phyloP scores from a whole-genome alignment of 2,797 vertebrate genomes.

The Dermochelys coriacea region DNA sequence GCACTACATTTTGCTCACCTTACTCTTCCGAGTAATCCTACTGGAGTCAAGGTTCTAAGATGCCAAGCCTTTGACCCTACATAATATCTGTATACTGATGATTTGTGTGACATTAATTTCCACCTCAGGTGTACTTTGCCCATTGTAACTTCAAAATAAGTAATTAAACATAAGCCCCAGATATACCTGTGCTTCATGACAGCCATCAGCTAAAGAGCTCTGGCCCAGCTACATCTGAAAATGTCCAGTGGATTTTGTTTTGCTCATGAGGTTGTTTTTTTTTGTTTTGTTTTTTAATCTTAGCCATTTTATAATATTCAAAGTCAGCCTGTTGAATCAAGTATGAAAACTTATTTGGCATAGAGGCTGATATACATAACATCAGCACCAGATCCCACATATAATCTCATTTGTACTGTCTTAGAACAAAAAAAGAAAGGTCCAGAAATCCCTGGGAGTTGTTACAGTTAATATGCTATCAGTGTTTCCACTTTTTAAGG shows the following conservation, averaged over 20 bases:
- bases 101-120: not conserved
- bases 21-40: constrained; percentile 19
- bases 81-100: not conserved
- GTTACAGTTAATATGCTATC: constrained; percentile 29
- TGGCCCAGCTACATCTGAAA: not conserved
- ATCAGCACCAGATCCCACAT: constrained; percentile 14
- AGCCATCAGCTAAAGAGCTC: not conserved
- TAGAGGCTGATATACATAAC: not conserved
- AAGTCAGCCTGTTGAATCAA: constrained; percentile 12
- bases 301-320: not conserved
- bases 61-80: not conserved
- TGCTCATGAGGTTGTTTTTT: not conserved
- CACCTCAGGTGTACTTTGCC: not conserved
- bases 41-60: not conserved
- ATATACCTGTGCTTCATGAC: not conserved
- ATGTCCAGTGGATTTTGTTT: not conserved
- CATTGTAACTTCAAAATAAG: not conserved
- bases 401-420: not conserved
- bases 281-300: no score
- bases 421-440: constrained; percentile 46
- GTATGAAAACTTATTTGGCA: constrained; percentile 27
- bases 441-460: not conserved
- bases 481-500: constrained; percentile 32
- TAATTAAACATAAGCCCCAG: not conserved
- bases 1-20: not conserved